phyloP scores from a whole-genome alignment of 2,797 vertebrate genomes.

The Crocidura indochinensis region DNA sequence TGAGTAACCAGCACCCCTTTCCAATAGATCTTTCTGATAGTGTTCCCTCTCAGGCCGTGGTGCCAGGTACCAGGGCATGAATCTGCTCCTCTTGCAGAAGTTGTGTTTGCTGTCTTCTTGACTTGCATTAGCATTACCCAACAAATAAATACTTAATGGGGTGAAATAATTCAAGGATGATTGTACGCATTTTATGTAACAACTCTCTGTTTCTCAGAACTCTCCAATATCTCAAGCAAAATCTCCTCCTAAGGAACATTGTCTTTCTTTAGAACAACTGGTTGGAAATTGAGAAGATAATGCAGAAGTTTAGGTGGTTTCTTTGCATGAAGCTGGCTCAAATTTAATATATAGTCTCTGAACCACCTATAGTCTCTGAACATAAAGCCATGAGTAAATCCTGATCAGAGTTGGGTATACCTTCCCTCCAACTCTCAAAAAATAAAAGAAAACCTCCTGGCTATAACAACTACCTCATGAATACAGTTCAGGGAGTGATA shows the following conservation, averaged over 20 bases:
- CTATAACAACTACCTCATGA: neutral
- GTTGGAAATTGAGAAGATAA: too few relatives aligned
- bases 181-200: neutral
- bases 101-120: neutral
- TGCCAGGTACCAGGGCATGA: too few relatives aligned
- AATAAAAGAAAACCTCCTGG: neutral
- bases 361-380: too few relatives aligned
- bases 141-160: too few relatives aligned
- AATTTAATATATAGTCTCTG: too few relatives aligned
- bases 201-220: neutral
- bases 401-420: too few relatives aligned
- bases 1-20: neutral
- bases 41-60: fast-evolving
- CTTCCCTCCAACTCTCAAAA: neutral
- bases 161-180: neutral
- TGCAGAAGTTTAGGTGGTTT: too few relatives aligned
- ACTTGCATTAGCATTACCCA: too few relatives aligned
- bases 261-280: too few relatives aligned
- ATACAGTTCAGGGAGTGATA: neutral
- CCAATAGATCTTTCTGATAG: neutral
- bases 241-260: neutral
- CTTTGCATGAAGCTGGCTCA: too few relatives aligned
- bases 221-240: neutral
- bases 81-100: neutral
- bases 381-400: too few relatives aligned